phyloP scores from a whole-genome alignment of 2,797 vertebrate species.

The Sebastes nivosus region DNA sequence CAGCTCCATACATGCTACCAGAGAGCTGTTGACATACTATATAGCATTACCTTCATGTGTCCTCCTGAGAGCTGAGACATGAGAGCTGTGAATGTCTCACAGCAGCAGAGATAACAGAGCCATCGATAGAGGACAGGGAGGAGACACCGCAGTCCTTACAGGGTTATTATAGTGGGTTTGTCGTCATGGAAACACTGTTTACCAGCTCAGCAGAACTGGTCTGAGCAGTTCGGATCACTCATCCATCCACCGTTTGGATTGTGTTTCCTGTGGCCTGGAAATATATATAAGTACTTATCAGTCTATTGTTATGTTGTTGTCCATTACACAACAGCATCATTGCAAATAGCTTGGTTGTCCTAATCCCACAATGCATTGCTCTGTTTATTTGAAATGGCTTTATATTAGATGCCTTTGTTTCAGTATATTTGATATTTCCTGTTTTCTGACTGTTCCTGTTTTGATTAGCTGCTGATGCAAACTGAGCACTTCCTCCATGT shows the following conservation, averaged over 20 bases:
- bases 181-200: constrained; percentile 42
- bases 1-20: not conserved
- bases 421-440: too few species aligned
- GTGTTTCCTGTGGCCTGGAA: not conserved
- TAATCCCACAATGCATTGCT: not conserved
- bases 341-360: not conserved
- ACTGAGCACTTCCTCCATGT: too few species aligned
- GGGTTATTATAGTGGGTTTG: not conserved
- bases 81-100: too few species aligned
- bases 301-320: not conserved
- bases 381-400: not conserved
- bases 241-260: not conserved
- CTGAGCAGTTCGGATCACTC: not conserved
- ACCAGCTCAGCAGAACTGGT: not conserved
- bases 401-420: not conserved
- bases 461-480: too few species aligned
- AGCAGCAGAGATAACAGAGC: too few species aligned
- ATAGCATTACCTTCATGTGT: not conserved
- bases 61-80: not conserved
- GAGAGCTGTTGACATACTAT: not conserved
- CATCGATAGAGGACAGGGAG: not conserved
- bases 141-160: not conserved
- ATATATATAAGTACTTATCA: not conserved
- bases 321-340: not conserved
- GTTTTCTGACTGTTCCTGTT: too few species aligned